Evolutionary conservation across 2,797 vertebrate genomes (phyloP), one percentile per base, ranked within the genome.

Genomic region (Myotis planiceps): DNA sequence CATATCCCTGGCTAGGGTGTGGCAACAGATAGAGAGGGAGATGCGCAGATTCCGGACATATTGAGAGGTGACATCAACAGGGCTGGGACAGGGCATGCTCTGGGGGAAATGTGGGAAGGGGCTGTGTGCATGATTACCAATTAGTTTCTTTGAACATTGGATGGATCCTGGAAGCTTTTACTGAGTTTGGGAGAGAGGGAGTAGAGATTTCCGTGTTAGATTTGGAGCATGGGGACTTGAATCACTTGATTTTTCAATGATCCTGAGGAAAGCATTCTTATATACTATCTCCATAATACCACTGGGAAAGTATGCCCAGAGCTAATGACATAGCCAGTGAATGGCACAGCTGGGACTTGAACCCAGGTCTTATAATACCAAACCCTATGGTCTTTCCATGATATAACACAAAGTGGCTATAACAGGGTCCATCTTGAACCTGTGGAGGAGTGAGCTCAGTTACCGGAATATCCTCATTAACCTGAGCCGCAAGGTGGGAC

Each of bases 401-500:
- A 55, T 14, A 0, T 15, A 27, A 37, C 9, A 66, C 18, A 27
- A 53, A 49, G 42, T 69, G 18, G 29, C 39, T 29, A 21, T 39
- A 42, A 49, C 9, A 29, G 29, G 60, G 47, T 32, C 27, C 65
- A 65, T 9, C 34, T 21, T 45, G 72, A 92, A 86, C 23, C 63
- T 9, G 42, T 6, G 19, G 23, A 74, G 87, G 45, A 82, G 55
- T 29, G 55, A 75, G 39, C 55, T 88, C 63, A 94, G 88, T 88
- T 94, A 85, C 83, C 37, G 60, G 81, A 82, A 66, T 68, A 49
- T 87, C 23, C 81, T 92, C 51, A 37, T 95, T 92, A 88, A 86
- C 58, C 65, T 45, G 87, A 84, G 80, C 47, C 1, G 3, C 68
- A 75, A 95, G 87, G 79, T 71, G 49, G 80, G 83, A 76, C 69